These are phyloP conservation scores for Dendrocopos noguchii DNA, from an alignment of 2,113 vertebrate species.

Conservation along the genomic window DNA sequence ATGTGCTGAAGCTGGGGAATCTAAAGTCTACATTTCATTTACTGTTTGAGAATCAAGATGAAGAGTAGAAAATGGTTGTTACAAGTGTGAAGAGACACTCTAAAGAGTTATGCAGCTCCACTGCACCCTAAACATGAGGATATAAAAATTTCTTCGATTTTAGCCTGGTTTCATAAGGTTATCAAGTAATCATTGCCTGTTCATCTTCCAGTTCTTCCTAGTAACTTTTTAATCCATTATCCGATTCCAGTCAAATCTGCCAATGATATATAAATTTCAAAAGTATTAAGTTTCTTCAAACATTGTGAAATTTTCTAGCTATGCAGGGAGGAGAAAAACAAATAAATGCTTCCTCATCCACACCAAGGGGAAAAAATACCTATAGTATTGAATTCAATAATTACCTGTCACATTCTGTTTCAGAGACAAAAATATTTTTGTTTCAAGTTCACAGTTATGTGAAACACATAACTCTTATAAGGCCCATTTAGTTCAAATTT, in stretches of 20 bases:
- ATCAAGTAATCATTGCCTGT: neutral
- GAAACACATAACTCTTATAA: neutral
- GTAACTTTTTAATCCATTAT: neutral
- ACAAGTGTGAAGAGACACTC: neutral
- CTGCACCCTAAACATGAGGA: neutral
- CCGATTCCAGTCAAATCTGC: neutral
- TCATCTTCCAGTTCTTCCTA: neutral
- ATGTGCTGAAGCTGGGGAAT: neutral
- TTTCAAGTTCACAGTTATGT: neutral
- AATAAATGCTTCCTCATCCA: neutral
- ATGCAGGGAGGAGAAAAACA: neutral
- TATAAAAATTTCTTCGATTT: neutral
- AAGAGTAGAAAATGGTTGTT: neutral
- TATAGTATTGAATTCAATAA: neutral
- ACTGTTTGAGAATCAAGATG: neutral
- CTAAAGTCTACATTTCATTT: neutral
- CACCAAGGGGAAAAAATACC: neutral
- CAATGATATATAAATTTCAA: neutral
- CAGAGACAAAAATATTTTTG: neutral
- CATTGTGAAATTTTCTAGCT: neutral
- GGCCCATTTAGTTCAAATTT: neutral
- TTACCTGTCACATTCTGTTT: neutral
- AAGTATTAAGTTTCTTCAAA: neutral
- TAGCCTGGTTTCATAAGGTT: neutral
- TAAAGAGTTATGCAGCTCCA: neutral